Percentiles rank a stretch among this genome's conserved stretches.
Evolutionary conservation across 37 sponge, comb jelly and placozoan species (phyloP).

Genomic region (Hormiphora californensis): DNA sequence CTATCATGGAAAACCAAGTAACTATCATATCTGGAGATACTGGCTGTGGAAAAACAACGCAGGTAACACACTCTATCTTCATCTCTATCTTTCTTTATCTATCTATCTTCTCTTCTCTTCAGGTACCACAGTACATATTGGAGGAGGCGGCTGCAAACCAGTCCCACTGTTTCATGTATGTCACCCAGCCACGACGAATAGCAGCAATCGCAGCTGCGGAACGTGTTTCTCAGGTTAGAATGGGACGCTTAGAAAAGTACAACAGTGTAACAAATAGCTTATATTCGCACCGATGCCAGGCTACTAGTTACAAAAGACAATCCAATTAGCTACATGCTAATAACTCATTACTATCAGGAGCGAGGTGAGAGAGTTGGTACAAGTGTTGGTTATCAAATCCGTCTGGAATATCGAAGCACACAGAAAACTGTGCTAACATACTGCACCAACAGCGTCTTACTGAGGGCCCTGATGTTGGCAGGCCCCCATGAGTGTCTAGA

Average conservation of each 20-base stretch:
- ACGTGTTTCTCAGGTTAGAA: constrained; percentile 37
- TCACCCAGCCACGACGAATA: constrained; percentile 86
- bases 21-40: constrained; percentile 77
- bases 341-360: background rate
- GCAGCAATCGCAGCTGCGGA: constrained; percentile 74
- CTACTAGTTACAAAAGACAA: background rate
- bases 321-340: no score
- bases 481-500: constrained; percentile 28
- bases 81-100: background rate
- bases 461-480: constrained; percentile 42
- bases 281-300: background rate
- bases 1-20: constrained; percentile 67
- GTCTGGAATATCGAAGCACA: constrained; percentile 65
- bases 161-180: constrained; percentile 67
- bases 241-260: background rate
- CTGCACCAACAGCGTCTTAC: constrained; percentile 50
- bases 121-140: constrained; percentile 83
- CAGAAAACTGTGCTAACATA: constrained; percentile 47
- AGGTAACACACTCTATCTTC: constrained; percentile 51
- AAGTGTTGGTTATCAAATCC: constrained; percentile 73
- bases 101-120: background rate
- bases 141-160: constrained; percentile 78
- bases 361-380: constrained; percentile 46
- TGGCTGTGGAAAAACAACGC: constrained; percentile 91
- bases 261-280: background rate